These are phyloP conservation scores for Pipistrellus nathusii DNA, from an alignment of 2,797 vertebrate species.

Conservation along the genomic window DNA sequence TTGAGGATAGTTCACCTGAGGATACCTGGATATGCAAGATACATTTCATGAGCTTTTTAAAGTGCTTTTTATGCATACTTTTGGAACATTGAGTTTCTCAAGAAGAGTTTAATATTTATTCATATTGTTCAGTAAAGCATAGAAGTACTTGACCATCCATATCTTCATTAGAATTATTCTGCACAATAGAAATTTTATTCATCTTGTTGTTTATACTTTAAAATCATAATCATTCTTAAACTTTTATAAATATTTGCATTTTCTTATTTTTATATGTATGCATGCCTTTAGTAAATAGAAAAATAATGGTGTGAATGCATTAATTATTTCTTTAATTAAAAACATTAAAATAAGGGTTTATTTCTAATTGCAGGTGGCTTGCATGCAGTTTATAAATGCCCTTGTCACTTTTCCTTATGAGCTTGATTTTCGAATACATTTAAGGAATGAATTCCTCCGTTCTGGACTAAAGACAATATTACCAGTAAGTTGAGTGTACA, in stretches of 20 bases:
- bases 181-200: background rate
- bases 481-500: constrained; percentile 91
- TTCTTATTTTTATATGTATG: background rate
- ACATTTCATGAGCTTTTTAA: constrained; percentile 58
- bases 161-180: constrained; percentile 36
- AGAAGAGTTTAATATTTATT: constrained; percentile 14
- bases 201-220: constrained; percentile 36
- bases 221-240: constrained; percentile 13
- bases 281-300: background rate
- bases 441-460: constrained; percentile 97
- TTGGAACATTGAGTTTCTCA: background rate
- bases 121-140: constrained; percentile 1
- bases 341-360: constrained; percentile 16
- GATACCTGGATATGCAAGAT: background rate
- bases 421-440: constrained; percentile 98
- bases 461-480: constrained; percentile 96
- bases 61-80: background rate
- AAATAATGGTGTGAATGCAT: background rate
- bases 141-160: background rate
- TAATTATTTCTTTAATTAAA: constrained; percentile 31
- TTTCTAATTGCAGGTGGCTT: constrained; percentile 92
- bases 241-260: constrained; percentile 34
- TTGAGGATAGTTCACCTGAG: constrained; percentile 17
- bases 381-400: constrained; percentile 99
- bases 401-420: constrained; percentile 98